A percentile compares a stretch with the other conserved stretches of the same genome.
Evolutionary conservation across 2,888 invertebrate species (phyloP).

Genomic region (Caenorhabditis auriculariae): DNA sequence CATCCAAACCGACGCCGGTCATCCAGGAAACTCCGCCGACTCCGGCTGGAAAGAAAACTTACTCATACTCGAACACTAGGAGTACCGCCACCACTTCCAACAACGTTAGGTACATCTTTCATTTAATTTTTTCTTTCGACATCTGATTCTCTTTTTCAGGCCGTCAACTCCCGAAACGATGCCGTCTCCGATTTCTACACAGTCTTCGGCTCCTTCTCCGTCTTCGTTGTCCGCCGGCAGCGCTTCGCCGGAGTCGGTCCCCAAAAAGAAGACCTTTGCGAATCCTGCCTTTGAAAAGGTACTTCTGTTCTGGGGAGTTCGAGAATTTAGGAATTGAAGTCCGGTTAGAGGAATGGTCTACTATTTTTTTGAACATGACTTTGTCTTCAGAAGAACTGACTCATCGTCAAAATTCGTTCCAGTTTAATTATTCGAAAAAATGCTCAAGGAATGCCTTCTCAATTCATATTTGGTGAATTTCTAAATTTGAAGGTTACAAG

Average conservation of each 20-base stretch:
- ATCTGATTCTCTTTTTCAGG: slow-evolving; percentile 7
- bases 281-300: slow-evolving; percentile 28
- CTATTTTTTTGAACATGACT: not conserved
- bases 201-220: slow-evolving; percentile 41
- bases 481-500: too few relatives aligned
- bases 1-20: slow-evolving; percentile 15
- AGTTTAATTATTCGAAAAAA: too few relatives aligned
- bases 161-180: slow-evolving; percentile 21
- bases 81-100: not conserved
- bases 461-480: too few relatives aligned
- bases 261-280: slow-evolving; percentile 12
- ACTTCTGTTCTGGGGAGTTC: not conserved
- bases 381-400: too few relatives aligned
- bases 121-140: not conserved
- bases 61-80: slow-evolving; percentile 14
- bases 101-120: not conserved
- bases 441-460: too few relatives aligned
- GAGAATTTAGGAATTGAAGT: not conserved
- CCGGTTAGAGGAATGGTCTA: not conserved
- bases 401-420: too few relatives aligned
- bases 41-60: slow-evolving; percentile 28
- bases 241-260: slow-evolving; percentile 29
- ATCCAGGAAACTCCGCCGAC: slow-evolving; percentile 44
- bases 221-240: slow-evolving; percentile 40
- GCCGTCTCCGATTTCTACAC: slow-evolving; percentile 36